Evolutionary conservation across 2,888 invertebrate species (phyloP).

Genomic region (Stenodema calcarata): DNA sequence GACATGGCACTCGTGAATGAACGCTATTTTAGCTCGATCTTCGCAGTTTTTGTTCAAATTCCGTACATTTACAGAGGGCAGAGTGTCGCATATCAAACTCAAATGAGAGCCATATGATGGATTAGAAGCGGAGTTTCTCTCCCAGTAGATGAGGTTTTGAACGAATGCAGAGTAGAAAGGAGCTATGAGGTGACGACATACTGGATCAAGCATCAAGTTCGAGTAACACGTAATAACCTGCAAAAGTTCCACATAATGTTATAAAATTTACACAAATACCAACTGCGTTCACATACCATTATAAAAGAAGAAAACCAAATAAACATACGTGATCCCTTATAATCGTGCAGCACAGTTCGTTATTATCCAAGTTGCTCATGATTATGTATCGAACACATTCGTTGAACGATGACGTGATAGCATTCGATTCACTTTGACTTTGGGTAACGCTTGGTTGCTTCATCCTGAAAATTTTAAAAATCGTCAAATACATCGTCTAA

Average conservation of each 20-base stretch:
- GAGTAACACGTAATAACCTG: slow-evolving; percentile 44
- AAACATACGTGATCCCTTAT: slow-evolving; percentile 36
- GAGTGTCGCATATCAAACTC: slow-evolving; percentile 39
- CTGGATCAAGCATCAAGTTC: slow-evolving; percentile 37
- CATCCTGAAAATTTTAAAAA: slow-evolving; percentile 66
- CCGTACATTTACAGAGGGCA: slow-evolving; percentile 28
- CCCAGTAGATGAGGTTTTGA: slow-evolving; percentile 49
- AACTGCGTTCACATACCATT: too few relatives aligned
- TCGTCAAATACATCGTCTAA: too few relatives aligned
- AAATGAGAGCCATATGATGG: slow-evolving; percentile 22
- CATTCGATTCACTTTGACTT: slow-evolving; percentile 73
- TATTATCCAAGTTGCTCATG: slow-evolving; percentile 64
- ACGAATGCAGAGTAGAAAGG: slow-evolving; percentile 43
- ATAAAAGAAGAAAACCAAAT: background rate
- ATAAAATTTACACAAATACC: background rate
- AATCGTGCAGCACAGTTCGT: slow-evolving; percentile 55
- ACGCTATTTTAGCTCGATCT: slow-evolving; percentile 53
- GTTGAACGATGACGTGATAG: slow-evolving; percentile 72
- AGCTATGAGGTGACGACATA: slow-evolving; percentile 33
- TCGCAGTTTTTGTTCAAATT: slow-evolving; percentile 37
- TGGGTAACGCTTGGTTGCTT: slow-evolving; percentile 67
- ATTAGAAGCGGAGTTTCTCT: slow-evolving; percentile 27
- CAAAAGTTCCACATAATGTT: background rate
- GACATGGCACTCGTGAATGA: slow-evolving; percentile 61
- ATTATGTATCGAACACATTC: slow-evolving; percentile 77